Conservation (phyloP, 2,888 invertebrate species). For the Fragum sueziense region DNA sequence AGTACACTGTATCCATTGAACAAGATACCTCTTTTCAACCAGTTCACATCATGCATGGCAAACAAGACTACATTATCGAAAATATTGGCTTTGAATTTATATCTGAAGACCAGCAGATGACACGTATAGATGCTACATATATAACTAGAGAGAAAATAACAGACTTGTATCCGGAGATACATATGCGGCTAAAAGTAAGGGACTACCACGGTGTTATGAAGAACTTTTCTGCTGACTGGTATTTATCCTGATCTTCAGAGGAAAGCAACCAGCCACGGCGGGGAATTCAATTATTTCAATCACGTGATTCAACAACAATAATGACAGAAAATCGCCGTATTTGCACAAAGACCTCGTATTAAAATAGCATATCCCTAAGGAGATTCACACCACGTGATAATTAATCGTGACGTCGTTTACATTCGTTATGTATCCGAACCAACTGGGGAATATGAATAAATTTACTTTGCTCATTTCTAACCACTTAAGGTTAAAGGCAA, state of each 20-base stretch:
- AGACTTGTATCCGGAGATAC: conserved; percentile 12
- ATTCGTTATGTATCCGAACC: too few relatives aligned
- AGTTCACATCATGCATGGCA: conserved; percentile 5
- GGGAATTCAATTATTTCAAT: too few relatives aligned
- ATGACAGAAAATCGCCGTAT: too few relatives aligned
- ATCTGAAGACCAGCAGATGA: neutral
- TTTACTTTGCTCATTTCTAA: too few relatives aligned
- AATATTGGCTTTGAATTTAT: neutral
- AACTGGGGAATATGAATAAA: too few relatives aligned
- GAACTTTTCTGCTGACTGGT: conserved; percentile 3
- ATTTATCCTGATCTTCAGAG: neutral
- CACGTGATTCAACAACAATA: too few relatives aligned
- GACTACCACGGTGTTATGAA: neutral
- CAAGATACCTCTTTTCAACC: conserved; percentile 9
- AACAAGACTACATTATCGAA: conserved; percentile 15
- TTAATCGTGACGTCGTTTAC: too few relatives aligned
- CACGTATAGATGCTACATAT: neutral
- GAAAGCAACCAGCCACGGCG: too few relatives aligned
- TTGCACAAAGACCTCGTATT: too few relatives aligned
- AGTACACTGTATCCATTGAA: neutral
- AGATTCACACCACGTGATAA: too few relatives aligned
- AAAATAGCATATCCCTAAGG: too few relatives aligned
- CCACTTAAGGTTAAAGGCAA: too few relatives aligned
- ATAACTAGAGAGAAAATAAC: neutral
- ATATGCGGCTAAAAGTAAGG: neutral